These are phyloP conservation scores for Centruroides vittatus DNA, from an alignment of 1,140 invertebrate species.

Conservation along the genomic window DNA sequence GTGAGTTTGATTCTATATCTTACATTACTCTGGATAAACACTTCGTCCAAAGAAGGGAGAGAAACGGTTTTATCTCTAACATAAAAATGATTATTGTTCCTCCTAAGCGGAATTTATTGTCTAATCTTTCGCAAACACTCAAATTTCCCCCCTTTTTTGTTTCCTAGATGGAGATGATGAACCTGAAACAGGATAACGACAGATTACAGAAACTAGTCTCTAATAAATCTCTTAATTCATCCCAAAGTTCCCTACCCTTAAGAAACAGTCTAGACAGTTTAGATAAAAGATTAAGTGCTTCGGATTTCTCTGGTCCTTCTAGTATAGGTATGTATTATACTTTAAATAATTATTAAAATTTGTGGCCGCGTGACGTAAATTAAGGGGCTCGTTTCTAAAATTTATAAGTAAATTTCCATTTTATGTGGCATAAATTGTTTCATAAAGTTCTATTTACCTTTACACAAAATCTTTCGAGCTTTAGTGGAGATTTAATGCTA, in stretches of 20 bases:
- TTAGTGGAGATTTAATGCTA: too few species aligned
- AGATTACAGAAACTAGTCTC: constrained; percentile 74
- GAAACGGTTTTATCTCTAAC: background rate
- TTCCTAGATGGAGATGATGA: constrained; percentile 83
- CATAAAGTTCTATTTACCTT: too few species aligned
- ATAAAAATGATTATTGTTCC: constrained; percentile 4
- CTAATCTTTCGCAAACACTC: too few species aligned
- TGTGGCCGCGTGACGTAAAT: too few species aligned
- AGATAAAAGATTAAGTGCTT: constrained; percentile 41
- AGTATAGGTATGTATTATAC: constrained; percentile 14
- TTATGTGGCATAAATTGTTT: too few species aligned
- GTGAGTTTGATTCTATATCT: constrained; percentile 31
- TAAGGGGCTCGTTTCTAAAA: too few species aligned
- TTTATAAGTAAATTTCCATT: too few species aligned
- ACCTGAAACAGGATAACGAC: constrained; percentile 92
- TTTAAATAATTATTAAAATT: background rate
- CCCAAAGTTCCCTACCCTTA: constrained; percentile 51
- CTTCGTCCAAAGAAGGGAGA: too few species aligned
- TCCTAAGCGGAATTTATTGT: constrained; percentile 7
- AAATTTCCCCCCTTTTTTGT: background rate
- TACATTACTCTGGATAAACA: background rate
- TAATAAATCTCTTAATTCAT: constrained; percentile 61
- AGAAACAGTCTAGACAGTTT: constrained; percentile 14
- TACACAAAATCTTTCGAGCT: too few species aligned
- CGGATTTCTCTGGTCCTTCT: constrained; percentile 27